Percentiles rank a stretch among this genome's conserved stretches.
Conservation (phyloP, 2,888 invertebrate species). For the Lordiphosa fenestrarum region DNA sequence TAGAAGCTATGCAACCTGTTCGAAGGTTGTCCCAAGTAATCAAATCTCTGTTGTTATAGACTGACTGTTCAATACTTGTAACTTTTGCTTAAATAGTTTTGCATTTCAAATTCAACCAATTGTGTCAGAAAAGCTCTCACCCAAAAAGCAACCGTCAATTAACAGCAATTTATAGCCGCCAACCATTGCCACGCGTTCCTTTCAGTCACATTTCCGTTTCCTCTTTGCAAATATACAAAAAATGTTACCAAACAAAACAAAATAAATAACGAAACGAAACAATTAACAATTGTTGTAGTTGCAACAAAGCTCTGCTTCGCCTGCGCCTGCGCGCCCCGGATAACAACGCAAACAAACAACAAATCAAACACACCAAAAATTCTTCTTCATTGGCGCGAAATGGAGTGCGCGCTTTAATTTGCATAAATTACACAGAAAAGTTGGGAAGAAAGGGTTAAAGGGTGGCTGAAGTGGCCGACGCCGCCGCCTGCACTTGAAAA, state of each 20-base stretch:
- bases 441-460: constrained; percentile 32
- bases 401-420: constrained; percentile 74
- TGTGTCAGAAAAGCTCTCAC: too few relatives aligned
- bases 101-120: too few relatives aligned
- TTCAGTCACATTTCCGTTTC: constrained; percentile 28
- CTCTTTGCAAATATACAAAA: constrained; percentile 1
- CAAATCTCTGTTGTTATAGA: too few relatives aligned
- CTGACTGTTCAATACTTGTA: too few relatives aligned
- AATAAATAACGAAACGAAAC: constrained; percentile 51
- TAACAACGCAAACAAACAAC: constrained; percentile 63
- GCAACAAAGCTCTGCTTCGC: constrained; percentile 23
- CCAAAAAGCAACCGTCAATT: constrained; percentile 32
- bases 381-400: constrained; percentile 57
- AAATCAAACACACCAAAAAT: constrained; percentile 34
- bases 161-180: constrained; percentile 34
- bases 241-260: constrained; percentile 7
- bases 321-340: constrained; percentile 59
- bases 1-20: too few relatives aligned
- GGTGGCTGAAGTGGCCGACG: constrained; percentile 58
- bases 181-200: constrained; percentile 18
- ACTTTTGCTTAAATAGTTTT: too few relatives aligned
- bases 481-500: constrained; percentile 53
- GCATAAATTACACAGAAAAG: constrained; percentile 59
- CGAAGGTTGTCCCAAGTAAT: too few relatives aligned
- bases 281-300: constrained; percentile 71